Evolutionary conservation across 2,797 vertebrate genomes (phyloP).

Genomic region (Microctenopoma steveboyesi): DNA sequence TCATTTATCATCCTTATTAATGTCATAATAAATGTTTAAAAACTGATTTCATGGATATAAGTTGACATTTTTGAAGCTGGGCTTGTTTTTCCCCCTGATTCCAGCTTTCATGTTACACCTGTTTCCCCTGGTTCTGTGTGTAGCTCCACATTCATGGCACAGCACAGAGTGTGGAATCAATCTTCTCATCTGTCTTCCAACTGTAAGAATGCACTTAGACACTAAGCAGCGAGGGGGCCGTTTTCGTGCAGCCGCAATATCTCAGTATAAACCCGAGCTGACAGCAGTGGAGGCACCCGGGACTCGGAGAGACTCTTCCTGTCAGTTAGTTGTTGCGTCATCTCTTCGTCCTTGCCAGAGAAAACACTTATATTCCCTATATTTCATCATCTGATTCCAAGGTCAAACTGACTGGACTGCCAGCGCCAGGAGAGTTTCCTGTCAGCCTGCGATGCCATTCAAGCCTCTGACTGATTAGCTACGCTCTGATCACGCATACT

Average conservation of each 20-base stretch:
- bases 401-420: conserved; percentile 29
- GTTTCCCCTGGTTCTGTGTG: too few species aligned
- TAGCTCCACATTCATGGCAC: too few species aligned
- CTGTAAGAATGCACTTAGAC: background rate
- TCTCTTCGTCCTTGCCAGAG: conserved; percentile 5
- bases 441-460: conserved; percentile 21
- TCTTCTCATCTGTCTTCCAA: too few species aligned
- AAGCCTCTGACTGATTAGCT: conserved; percentile 24
- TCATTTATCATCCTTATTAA: too few species aligned
- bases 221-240: background rate
- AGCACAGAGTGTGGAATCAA: too few species aligned
- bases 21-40: too few species aligned
- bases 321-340: conserved; percentile 23
- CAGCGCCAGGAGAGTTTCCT: conserved; percentile 17
- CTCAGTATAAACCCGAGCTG: background rate
- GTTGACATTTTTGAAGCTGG: too few species aligned
- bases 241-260: background rate
- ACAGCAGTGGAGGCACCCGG: conserved; percentile 9
- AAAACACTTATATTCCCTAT: conserved; percentile 7
- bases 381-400: conserved; percentile 44
- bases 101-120: too few species aligned
- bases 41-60: too few species aligned
- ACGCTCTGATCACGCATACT: conserved; percentile 40
- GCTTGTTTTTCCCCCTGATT: too few species aligned
- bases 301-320: conserved; percentile 10